Evolutionary conservation across 2,888 invertebrate genomes (phyloP), one percentile per base, ranked within the genome.

Genomic region (Polymixis flavicincta): DNA sequence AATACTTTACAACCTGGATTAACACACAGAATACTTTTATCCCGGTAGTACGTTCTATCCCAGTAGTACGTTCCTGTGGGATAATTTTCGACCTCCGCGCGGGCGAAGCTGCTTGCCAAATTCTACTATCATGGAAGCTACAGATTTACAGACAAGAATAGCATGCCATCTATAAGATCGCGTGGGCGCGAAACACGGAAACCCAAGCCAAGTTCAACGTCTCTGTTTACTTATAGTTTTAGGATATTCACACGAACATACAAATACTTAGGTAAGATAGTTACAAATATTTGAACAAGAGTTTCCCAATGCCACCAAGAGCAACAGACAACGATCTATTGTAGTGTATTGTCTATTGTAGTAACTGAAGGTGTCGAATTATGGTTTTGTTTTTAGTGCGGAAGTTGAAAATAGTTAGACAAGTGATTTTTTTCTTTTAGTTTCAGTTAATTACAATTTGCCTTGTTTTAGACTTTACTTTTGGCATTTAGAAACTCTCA

Each of bases 151-250:
- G 22, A 66, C 61, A 17, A 55, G 63, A 70, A 80, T 81, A 73
- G 70, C 66, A 37, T 60, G 79, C 6, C 59, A 67, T 64, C 61
- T 64, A 80, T 48, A 61, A 64, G 54, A 14, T 71, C 50, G 42
- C 66, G 74, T 82, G 69, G 74, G 69, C 52, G 17, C 28, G 65
- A 37, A 75, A 78, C 74, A 50, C 72, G 71, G 73, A 70, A 77
- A 57, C 65, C 14, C n/a, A 28, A 61, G 72, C 71, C 66, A 74
- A 82, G 85, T 82, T 85, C 85, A 85, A 78, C 72, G 85, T 9
- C 66, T 85, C 69, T 70, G 52, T 83, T 83, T 81, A 74, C 65
- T 50, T 66, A 32, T 28, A 68, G 25, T 71, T 73, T 60, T 50
- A 74, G 63, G 54, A 60, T 74, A 75, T 42, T 68, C 75, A 68